These are phyloP conservation scores for Anhinga rufa DNA, from an alignment of 2,113 vertebrate species.

Conservation along the genomic window DNA sequence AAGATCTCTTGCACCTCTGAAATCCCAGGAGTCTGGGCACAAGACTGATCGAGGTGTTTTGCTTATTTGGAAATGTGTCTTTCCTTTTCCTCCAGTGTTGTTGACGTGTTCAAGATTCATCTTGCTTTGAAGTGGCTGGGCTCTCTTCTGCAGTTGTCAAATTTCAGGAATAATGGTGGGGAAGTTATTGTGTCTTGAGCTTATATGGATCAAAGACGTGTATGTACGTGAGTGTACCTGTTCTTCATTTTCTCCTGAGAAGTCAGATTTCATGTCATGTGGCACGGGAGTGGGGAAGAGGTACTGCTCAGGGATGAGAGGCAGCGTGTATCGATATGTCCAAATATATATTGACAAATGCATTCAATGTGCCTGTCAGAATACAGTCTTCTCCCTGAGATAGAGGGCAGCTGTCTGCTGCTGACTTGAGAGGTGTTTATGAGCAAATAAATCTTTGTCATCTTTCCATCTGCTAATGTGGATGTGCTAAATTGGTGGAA, in stretches of 20 bases:
- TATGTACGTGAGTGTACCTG: not conserved
- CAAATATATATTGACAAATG: not conserved
- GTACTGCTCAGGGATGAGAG: not conserved
- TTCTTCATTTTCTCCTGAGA: not conserved
- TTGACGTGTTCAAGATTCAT: not conserved
- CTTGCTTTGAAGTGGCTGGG: not conserved
- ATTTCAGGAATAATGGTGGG: not conserved
- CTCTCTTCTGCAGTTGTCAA: not conserved
- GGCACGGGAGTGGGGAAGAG: not conserved
- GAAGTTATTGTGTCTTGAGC: not conserved
- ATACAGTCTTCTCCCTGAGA: not conserved
- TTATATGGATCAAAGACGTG: not conserved
- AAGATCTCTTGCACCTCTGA: not conserved
- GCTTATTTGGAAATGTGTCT: not conserved
- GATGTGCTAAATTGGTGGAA: not conserved
- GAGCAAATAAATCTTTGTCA: not conserved
- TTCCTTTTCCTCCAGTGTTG: not conserved
- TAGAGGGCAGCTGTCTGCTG: not conserved
- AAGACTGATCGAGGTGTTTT: not conserved
- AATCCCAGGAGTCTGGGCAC: not conserved
- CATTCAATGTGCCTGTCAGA: not conserved
- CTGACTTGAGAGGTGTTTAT: slow-evolving; percentile 14
- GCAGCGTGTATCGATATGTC: not conserved
- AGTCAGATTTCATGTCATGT: not conserved
- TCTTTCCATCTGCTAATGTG: not conserved